Evolutionary conservation across 2,797 vertebrate genomes (phyloP), one percentile per base, ranked within the genome.

Genomic region (Peromyscus nudipes): DNA sequence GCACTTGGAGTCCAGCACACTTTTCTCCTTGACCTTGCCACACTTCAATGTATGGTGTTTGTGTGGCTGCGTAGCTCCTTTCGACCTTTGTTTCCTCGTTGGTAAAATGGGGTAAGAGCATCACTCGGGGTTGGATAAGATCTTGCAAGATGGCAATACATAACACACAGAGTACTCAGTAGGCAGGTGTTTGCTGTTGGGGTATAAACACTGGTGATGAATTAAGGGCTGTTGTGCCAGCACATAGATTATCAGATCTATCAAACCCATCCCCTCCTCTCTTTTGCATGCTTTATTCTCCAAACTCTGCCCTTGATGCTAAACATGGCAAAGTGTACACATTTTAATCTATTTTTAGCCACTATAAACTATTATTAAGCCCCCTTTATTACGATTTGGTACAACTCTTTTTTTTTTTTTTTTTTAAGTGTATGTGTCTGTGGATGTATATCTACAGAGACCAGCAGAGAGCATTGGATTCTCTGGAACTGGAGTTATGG

Each of bases 341-440:
- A 27, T 96, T 91, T 96, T 93, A 76, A 82, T 95, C 88, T 93
- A 83, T 79, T 95, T 46, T 91, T 19, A 73, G 82, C 76, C 16
- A 43, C 79, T 94, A 17, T 92, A 89, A 95, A 86, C 94, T 84
- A 93, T 84, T 95, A 95, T 76, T 95, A 95, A 91, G 8, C 52
- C 57, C 87, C 43, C 89, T 86, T 88, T 67, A 67, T 87, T 93
- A 57, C 67, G 34, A 43, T 65, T 96, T 89, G 85, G 82, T 76
- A 43, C 79, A 86, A 27, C 21, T 34, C 21, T 27, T 40, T 49
- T 8, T 52, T 49, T 49, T 27, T 37, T 57, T 16, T 65, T 46
- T 49, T 65, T 46, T 49, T 43, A 12, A 67, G 34, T 52, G 43
- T n/a, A 27, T 64, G 21, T 49, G 19, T 67, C 31, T 85, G 11